Conservation (phyloP, 2,888 invertebrate species). For the Steinernema scapterisci region DNA sequence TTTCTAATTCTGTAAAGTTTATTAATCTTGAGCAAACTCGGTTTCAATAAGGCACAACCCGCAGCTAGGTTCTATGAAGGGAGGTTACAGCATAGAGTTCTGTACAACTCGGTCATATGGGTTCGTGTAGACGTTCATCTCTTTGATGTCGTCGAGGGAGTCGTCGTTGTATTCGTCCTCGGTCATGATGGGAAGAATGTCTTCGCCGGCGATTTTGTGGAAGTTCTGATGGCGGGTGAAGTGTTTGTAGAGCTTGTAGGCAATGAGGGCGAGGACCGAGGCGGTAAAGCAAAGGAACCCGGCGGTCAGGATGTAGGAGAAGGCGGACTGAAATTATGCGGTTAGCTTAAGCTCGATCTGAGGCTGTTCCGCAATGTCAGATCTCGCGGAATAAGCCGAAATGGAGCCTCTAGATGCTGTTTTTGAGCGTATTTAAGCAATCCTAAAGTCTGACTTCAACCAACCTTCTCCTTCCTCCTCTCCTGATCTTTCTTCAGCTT, state of each 20-base stretch:
- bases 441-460: too few species aligned
- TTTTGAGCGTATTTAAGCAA: too few species aligned
- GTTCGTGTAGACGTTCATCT: constrained; percentile 16
- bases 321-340: neutral
- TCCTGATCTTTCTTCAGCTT: too few species aligned
- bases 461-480: too few species aligned
- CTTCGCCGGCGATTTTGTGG: constrained; percentile 18
- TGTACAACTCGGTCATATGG: neutral
- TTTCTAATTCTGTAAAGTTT: too few species aligned
- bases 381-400: too few species aligned
- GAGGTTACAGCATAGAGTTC: neutral
- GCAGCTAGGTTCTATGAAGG: neutral
- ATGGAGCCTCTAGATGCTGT: neutral
- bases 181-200: constrained; percentile 8
- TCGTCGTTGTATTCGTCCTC: constrained; percentile 29
- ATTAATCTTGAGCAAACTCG: neutral
- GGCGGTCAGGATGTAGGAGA: neutral
- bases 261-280: neutral
- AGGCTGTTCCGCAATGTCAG: too few species aligned
- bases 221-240: neutral
- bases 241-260: neutral
- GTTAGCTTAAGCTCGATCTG: neutral
- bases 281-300: neutral
- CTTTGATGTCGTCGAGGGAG: constrained; percentile 25
- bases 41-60: constrained; percentile 24